These are phyloP conservation scores for Thamnophis elegans DNA, from an alignment of 2,797 vertebrate species.

Conservation along the genomic window DNA sequence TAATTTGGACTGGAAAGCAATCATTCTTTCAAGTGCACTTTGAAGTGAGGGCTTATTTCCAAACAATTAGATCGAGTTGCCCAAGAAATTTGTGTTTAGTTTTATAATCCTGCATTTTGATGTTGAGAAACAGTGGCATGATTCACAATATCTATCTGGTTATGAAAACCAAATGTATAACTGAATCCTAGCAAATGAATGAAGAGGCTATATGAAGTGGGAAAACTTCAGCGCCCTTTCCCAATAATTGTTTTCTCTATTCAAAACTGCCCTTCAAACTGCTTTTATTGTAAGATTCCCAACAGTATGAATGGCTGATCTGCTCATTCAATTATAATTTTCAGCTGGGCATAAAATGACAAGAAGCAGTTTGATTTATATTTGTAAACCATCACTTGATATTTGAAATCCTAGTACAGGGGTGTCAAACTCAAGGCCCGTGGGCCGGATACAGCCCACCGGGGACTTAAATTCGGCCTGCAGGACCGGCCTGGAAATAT, in stretches of 20 bases:
- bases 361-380: background rate
- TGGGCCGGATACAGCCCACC: too few relatives aligned
- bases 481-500: too few relatives aligned
- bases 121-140: background rate
- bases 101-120: constrained; percentile 37
- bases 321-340: background rate
- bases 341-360: background rate
- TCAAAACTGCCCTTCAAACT: background rate
- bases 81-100: constrained; percentile 62
- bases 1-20: background rate
- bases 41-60: background rate
- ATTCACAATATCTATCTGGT: background rate
- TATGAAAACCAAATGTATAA: background rate
- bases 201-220: background rate
- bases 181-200: background rate
- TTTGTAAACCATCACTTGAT: background rate
- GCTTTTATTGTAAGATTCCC: background rate
- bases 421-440: too few relatives aligned
- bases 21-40: background rate
- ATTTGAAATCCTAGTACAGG: background rate
- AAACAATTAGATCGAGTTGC: background rate
- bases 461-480: too few relatives aligned
- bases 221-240: background rate
- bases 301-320: background rate
- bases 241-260: background rate